Conservation (phyloP, 1,140 invertebrate genomes). For the Orius insidiosus region DNA sequence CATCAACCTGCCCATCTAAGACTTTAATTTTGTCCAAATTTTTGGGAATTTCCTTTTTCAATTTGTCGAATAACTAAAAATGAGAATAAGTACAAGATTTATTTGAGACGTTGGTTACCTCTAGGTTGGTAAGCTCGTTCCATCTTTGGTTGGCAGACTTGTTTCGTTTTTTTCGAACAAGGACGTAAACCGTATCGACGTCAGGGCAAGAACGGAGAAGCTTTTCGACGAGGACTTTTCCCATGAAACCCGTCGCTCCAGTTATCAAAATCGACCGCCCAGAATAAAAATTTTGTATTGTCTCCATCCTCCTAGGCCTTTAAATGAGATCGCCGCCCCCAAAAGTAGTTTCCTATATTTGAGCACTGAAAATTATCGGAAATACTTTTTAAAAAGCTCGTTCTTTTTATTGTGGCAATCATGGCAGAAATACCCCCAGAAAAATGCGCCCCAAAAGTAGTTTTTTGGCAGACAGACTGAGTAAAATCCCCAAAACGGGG, state of each 20-base stretch:
- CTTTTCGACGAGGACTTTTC: slow-evolving; percentile 46
- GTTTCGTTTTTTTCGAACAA: slow-evolving; percentile 51
- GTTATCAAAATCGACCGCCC: slow-evolving; percentile 27
- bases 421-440: no score
- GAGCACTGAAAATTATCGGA: no score
- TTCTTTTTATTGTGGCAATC: no score
- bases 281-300: slow-evolving; percentile 26
- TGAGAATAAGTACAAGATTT: no score
- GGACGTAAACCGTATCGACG: slow-evolving; percentile 44
- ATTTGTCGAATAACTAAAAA: slow-evolving; percentile 35
- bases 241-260: slow-evolving; percentile 31
- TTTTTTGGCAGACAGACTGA: no score
- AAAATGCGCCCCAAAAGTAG: no score
- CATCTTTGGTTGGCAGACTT: slow-evolving; percentile 38
- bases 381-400: no score
- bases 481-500: no score
- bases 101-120: no score
- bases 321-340: no score
- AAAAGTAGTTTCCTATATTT: no score
- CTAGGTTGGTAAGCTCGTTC: slow-evolving; percentile 37
- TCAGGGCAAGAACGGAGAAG: slow-evolving; percentile 33
- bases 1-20: slow-evolving; percentile 36
- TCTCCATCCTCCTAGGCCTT: not conserved
- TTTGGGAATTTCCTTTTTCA: slow-evolving; percentile 36
- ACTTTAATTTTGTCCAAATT: slow-evolving; percentile 40